Conservation (phyloP, 2,797 vertebrate species). For the Gambelia wislizenii region DNA sequence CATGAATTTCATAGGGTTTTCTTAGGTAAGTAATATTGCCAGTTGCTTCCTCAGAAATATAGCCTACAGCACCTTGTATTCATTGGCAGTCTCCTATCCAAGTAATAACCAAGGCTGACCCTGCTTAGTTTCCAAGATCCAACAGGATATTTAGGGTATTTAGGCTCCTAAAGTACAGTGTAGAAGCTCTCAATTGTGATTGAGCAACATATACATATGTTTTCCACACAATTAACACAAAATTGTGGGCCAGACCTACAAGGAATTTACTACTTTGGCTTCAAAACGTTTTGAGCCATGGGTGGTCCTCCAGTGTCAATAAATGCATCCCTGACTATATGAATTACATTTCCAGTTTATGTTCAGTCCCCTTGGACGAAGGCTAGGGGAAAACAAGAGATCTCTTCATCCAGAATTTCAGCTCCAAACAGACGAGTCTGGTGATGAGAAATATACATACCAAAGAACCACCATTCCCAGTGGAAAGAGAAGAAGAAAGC, state of each 20-base stretch:
- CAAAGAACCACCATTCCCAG: neutral
- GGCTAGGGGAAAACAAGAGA: neutral
- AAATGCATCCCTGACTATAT: neutral
- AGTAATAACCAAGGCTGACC: too few relatives aligned
- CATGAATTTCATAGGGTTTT: too few relatives aligned
- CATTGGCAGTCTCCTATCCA: too few relatives aligned
- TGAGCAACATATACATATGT: neutral
- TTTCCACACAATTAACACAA: accelerated
- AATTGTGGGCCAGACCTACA: accelerated
- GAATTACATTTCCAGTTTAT: neutral
- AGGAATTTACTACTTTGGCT: neutral
- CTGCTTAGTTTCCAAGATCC: too few relatives aligned
- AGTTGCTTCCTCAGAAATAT: too few relatives aligned
- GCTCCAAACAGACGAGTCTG: neutral
- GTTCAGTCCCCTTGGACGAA: neutral
- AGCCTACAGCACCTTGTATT: too few relatives aligned
- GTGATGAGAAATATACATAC: neutral
- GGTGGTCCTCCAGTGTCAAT: neutral
- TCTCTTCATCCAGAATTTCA: neutral
- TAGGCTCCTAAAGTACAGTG: too few relatives aligned
- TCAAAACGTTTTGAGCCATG: neutral
- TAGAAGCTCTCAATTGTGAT: neutral
- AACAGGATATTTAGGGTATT: too few relatives aligned
- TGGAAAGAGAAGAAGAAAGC: conserved; percentile 1
- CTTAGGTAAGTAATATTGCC: too few relatives aligned